Conservation (phyloP, 2,113 vertebrate species). For the Corythoichthys haematopterus region DNA sequence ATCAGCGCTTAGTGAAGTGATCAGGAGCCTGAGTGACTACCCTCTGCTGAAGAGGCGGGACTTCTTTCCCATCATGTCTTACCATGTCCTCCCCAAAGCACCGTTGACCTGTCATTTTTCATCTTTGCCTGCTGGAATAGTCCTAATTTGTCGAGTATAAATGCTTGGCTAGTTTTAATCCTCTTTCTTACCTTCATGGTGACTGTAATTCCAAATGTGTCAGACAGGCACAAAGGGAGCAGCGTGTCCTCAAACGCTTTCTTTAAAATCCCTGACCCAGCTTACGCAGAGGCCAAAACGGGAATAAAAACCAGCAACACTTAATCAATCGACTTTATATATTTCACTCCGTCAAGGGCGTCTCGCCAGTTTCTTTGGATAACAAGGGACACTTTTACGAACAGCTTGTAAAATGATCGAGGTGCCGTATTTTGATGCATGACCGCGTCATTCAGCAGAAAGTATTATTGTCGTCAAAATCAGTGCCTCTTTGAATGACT, state of each 20-base stretch:
- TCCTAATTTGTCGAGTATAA: neutral
- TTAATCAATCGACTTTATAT: constrained; percentile 40
- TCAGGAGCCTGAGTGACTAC: constrained; percentile 54
- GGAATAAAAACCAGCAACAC: constrained; percentile 44
- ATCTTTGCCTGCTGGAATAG: neutral
- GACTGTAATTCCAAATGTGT: constrained; percentile 31
- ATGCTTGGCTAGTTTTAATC: constrained; percentile 8
- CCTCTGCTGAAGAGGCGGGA: constrained; percentile 38
- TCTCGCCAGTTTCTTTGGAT: constrained; percentile 29
- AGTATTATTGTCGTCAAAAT: constrained; percentile 27
- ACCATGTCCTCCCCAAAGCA: constrained; percentile 9
- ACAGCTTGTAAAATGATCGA: neutral
- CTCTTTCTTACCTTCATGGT: neutral
- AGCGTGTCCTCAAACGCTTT: constrained; percentile 50
- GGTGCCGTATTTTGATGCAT: neutral
- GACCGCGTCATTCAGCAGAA: neutral
- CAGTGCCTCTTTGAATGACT: constrained; percentile 27
- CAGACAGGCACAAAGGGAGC: constrained; percentile 26
- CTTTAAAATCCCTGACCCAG: constrained; percentile 11
- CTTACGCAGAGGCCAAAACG: constrained; percentile 36
- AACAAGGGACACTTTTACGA: constrained; percentile 6
- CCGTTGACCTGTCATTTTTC: neutral
- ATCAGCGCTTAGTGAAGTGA: constrained; percentile 51
- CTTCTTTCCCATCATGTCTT: constrained; percentile 22
- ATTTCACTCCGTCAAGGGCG: constrained; percentile 43